These are phyloP conservation scores for Oriolus oriolus DNA, from an alignment of 2,113 vertebrate genomes.

Conservation along the genomic window DNA sequence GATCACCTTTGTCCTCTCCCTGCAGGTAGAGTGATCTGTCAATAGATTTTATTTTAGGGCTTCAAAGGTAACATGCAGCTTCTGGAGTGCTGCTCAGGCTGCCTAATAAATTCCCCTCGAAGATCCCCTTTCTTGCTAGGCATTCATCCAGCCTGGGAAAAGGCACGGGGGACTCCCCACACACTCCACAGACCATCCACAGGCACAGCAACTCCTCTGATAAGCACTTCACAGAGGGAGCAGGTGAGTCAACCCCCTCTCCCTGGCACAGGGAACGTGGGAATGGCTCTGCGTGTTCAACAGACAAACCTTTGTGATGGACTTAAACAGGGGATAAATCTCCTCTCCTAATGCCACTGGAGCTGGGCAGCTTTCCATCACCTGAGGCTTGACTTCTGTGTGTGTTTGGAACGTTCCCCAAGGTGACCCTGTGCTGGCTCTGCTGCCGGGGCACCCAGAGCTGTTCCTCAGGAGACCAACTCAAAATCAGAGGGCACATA, in stretches of 20 bases:
- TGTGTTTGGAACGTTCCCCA: not conserved
- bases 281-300: not conserved
- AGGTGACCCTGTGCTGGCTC: not conserved
- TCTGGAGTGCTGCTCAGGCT: not conserved
- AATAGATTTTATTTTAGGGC: not conserved
- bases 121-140: not conserved
- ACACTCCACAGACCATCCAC: not conserved
- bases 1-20: not conserved
- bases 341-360: not conserved
- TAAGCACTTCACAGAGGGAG: not conserved
- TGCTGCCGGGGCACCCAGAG: not conserved
- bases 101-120: not conserved
- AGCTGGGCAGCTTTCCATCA: not conserved
- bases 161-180: not conserved
- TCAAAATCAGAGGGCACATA: rapidly evolving
- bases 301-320: not conserved
- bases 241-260: not conserved
- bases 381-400: not conserved
- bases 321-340: not conserved
- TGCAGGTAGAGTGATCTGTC: not conserved
- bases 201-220: not conserved
- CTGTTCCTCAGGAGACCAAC: not conserved
- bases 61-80: not conserved
- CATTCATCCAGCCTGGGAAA: not conserved
- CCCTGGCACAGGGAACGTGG: not conserved